A percentile compares a stretch with the other conserved stretches of the same genome.
Conservation (phyloP, 2,113 vertebrate species). For the Coryphaenoides rupestris region DNA sequence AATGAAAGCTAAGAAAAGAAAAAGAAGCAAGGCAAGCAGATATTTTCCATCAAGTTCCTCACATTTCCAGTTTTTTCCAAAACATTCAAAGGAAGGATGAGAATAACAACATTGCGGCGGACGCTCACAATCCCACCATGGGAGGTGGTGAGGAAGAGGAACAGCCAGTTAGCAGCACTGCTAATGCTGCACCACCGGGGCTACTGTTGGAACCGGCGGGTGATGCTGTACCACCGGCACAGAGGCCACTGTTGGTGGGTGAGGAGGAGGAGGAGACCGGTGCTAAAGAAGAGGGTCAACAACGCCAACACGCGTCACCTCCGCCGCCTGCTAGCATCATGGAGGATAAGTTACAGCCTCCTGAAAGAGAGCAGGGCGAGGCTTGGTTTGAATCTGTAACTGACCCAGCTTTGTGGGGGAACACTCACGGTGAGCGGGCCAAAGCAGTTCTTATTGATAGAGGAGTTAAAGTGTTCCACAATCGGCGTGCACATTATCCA, state of each 20-base stretch:
- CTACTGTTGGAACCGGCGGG: neutral
- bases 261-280: neutral
- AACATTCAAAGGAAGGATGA: neutral
- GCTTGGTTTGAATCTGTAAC: neutral
- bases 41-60: slow-evolving; percentile 12
- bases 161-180: slow-evolving; percentile 1
- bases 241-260: neutral
- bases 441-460: neutral
- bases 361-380: too few relatives aligned
- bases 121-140: too few relatives aligned
- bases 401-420: slow-evolving; percentile 8
- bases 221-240: neutral
- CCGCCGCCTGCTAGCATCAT: too few relatives aligned
- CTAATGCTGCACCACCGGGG: neutral
- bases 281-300: neutral
- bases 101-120: neutral
- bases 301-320: too few relatives aligned
- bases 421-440: neutral
- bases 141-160: neutral
- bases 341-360: too few relatives aligned
- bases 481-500: too few relatives aligned
- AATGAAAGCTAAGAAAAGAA: slow-evolving; percentile 1
- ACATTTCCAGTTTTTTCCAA: slow-evolving; percentile 8
- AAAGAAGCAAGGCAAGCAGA: slow-evolving; percentile 9
- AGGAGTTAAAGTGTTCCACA: neutral